Conservation (phyloP, 2,888 invertebrate species). For the Mimumesa dahlbomi region DNA sequence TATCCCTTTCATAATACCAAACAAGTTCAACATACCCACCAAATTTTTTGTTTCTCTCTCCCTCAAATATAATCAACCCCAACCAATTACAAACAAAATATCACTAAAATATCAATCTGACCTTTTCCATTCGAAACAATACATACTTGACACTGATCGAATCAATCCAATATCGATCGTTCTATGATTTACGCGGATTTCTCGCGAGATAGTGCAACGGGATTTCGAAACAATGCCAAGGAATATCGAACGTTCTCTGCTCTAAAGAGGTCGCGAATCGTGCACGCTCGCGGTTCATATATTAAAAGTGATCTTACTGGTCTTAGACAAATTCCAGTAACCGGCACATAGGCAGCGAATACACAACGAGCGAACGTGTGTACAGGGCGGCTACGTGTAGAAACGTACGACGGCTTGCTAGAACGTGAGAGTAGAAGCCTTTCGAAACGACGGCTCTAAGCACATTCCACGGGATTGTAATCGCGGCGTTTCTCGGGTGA, state of each 20-base stretch:
- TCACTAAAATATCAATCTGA: too few species aligned
- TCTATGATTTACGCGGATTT: conserved; percentile 29
- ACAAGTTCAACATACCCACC: too few species aligned
- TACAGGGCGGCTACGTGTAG: too few species aligned
- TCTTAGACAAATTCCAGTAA: conserved; percentile 40
- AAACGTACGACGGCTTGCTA: conserved; percentile 31
- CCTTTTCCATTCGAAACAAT: neutral
- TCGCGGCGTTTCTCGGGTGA: conserved; percentile 71
- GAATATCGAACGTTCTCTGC: conserved; percentile 28
- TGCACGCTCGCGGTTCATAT: conserved; percentile 5
- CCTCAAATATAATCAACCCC: too few species aligned
- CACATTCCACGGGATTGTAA: conserved; percentile 76
- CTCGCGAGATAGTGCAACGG: conserved; percentile 21
- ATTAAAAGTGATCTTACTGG: conserved; percentile 27
- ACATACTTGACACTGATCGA: too few species aligned
- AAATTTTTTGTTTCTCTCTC: too few species aligned
- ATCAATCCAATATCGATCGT: too few species aligned
- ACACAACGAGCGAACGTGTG: neutral
- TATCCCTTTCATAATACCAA: too few species aligned
- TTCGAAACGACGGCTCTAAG: conserved; percentile 72
- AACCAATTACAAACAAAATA: neutral
- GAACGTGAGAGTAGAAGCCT: conserved; percentile 70
- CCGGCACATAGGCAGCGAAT: conserved; percentile 15
- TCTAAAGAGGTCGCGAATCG: conserved; percentile 25
- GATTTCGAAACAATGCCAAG: conserved; percentile 35